Base-by-base conservation (phyloP, 2,797 vertebrate genomes). In the Halcyon chelicuti region DNA sequence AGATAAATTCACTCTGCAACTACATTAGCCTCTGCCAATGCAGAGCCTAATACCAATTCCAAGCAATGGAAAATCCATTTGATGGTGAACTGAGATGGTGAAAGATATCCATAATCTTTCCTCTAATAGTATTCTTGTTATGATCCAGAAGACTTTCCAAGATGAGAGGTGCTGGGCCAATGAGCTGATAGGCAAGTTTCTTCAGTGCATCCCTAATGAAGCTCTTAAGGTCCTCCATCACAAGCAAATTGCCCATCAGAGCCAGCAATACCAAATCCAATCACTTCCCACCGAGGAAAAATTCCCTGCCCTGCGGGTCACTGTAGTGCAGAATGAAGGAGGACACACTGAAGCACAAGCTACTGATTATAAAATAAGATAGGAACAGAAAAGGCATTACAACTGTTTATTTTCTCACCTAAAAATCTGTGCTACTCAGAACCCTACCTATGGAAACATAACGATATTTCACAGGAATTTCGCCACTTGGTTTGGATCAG, bases 11-110 rank as follows among this genome's bases (percentile, higher is more conserved):
- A 16, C 70, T 83, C 73, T 60, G 40, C 55, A 54, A 61, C 35
- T 73, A 62, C 60, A 75, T 67, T 77, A 78, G 73, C 60, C 37
- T 68, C 70, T 78, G 66, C 79, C 90, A 94, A 25, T 62, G 52
- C 9, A 73, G 37, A 93, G 37, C 39, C 49, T 58, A 86, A 86
- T 31, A 86, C 51, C 40, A 71, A 26, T 47, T 89, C 61, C 77
- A 83, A 85, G 68, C 65, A 91, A 92, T 11, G 72, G 62, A 91
- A 96, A 95, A 81, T 81, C 55, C 70, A 73, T 75, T 73, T 66
- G 54, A 87, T 74, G 74, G 81, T 67, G 42, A 91, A 79, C 29
- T 21, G 37, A 71, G 19, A 65, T 62, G 65, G 44, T 62, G 62
- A 72, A 91, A 86, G 55, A 73, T 21, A 62, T 2, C 20, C 49